Conservation (phyloP, 1,140 invertebrate species). For the Aphelenchoides avenae region DNA sequence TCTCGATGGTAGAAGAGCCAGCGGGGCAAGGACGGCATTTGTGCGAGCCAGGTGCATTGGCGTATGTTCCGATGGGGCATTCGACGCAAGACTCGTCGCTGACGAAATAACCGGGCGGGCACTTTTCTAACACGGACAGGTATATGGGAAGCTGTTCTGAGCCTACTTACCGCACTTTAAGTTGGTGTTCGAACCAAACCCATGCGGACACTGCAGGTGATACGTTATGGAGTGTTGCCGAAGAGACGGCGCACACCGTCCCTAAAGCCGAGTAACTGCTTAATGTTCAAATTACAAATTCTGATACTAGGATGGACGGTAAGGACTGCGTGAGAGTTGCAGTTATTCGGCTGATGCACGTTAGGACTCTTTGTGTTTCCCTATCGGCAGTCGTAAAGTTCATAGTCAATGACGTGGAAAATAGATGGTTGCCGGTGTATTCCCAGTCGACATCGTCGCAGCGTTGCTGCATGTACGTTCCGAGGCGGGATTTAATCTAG, state of each 20-base stretch:
- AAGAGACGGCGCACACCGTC: too few relatives aligned
- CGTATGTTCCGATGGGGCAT: conserved; percentile 11
- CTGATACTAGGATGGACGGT: too few relatives aligned
- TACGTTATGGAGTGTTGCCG: conserved; percentile 22
- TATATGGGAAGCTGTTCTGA: conserved; percentile 11
- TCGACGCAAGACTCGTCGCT: conserved; percentile 13
- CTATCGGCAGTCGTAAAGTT: conserved; percentile 18
- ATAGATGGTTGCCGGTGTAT: conserved; percentile 2
- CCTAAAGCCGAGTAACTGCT: too few relatives aligned
- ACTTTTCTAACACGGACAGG: conserved; percentile 16
- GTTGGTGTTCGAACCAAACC: conserved; percentile 24
- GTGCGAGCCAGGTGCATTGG: neutral
- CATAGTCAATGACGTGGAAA: too few relatives aligned
- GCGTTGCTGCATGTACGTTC: conserved; percentile 10
- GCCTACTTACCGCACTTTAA: conserved; percentile 19
- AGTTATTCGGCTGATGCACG: conserved; percentile 18
- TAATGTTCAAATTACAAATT: too few relatives aligned
- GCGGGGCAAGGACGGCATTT: conserved; percentile 17
- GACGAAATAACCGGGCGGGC: conserved; percentile 21
- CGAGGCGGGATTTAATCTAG: conserved; percentile 11
- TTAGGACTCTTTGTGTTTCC: conserved; percentile 10
- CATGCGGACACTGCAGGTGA: conserved; percentile 17
- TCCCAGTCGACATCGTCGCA: conserved; percentile 16
- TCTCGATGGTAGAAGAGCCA: conserved; percentile 4
- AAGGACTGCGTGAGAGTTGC: too few relatives aligned